A percentile compares a stretch with the other conserved stretches of the same genome.
Conservation (phyloP, 2,797 vertebrate genomes). For the Danio jaintianensis region DNA sequence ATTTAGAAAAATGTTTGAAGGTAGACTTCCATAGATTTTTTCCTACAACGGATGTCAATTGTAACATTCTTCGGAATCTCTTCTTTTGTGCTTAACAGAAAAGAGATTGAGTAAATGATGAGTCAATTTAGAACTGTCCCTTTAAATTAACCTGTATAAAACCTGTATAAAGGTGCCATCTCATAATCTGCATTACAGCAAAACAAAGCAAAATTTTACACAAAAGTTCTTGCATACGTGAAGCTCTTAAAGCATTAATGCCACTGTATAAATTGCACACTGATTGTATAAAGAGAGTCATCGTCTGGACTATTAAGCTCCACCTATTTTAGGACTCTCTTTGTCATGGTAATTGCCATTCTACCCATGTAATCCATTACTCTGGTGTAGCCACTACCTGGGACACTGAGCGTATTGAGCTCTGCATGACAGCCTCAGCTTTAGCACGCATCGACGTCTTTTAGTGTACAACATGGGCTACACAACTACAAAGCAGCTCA, state of each 20-base stretch:
- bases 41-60: too few species aligned
- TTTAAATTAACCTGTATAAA: too few species aligned
- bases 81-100: too few species aligned
- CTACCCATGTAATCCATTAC: background rate
- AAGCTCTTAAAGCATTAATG: too few species aligned
- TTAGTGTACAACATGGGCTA: constrained; percentile 25
- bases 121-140: too few species aligned
- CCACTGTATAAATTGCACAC: background rate
- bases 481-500: constrained; percentile 12
- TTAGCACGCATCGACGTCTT: constrained; percentile 43
- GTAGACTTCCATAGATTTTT: too few species aligned
- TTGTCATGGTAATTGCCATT: constrained; percentile 26
- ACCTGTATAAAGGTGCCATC: background rate
- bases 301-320: background rate
- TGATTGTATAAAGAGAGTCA: constrained; percentile 6
- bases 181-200: background rate
- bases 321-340: background rate
- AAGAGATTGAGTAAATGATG: too few species aligned
- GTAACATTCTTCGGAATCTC: too few species aligned
- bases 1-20: too few species aligned
- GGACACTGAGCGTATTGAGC: background rate
- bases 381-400: constrained; percentile 20
- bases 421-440: constrained; percentile 17
- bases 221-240: background rate
- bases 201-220: background rate